Base-by-base conservation (phyloP, 2,888 invertebrate species). In the Perithous albicinctus region DNA sequence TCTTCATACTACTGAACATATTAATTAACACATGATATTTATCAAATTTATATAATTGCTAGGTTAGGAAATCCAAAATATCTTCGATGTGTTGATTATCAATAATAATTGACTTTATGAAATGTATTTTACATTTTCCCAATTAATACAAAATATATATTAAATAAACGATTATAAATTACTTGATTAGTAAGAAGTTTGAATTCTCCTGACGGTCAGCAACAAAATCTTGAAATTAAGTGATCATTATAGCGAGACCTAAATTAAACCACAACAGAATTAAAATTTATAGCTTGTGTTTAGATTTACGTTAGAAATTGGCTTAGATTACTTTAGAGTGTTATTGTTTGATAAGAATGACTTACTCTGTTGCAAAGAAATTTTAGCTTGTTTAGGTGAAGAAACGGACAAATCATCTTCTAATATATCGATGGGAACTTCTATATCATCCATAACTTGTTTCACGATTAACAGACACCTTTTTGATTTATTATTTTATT, bases 341-440 rank as follows among this genome's bases (percentile, higher is more conserved):
- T 23, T 23, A 35, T 75, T 32, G n/a, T 2, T 66, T n/a, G 35
- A 61, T 23, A n/a, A 8, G 20, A 48, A 29, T 20, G 2, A 43
- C 66, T 77, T 73, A 86, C 85, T 72, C 15, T 63, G 51, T 56
- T 84, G 79, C 4, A 72, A 41, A 23, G 85, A 85, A 63, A 56
- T 51, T 85, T 86, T 91, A 8, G 82, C 5, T 70, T 85, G 85
- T 85, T 91, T 91, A 6, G 87, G 77, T 12, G 85, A 80, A 43
- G 88, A 81, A 18, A 75, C 80, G 26, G 83, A 63, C n/a, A 83
- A 74, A 2, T 70, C 64, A 51, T 75, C 61, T 12, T 78, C 73
- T 12, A 63, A 61, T 15, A 43, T n/a, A 61, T 78, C 54, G 51
- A 48, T 72, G 8, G 7, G 20, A 12, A 15, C 73, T 64, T 35